phyloP scores from a whole-genome alignment of 2,888 invertebrate species.

The Lasioglossum zephyrum region DNA sequence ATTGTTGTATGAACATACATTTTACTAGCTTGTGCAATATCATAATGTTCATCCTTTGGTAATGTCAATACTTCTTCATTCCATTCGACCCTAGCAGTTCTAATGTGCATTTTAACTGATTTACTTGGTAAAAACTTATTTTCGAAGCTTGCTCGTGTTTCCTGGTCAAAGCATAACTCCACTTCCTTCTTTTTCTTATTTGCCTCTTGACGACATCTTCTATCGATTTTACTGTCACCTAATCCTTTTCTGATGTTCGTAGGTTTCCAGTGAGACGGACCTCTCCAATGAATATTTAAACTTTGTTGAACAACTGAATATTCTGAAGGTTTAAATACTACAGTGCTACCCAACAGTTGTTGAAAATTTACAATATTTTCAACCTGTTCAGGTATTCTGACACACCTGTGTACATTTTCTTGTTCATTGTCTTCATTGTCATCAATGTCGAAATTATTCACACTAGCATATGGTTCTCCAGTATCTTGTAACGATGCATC shows the following conservation, averaged over 20 bases:
- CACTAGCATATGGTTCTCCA: neutral
- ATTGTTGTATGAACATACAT: slow-evolving; percentile 58
- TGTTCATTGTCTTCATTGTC: slow-evolving; percentile 55
- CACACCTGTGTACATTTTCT: slow-evolving; percentile 57
- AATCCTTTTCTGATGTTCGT: slow-evolving; percentile 85
- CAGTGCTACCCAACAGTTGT: slow-evolving; percentile 54
- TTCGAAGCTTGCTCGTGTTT: slow-evolving; percentile 34
- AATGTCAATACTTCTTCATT: slow-evolving; percentile 69
- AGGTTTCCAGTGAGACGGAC: slow-evolving; percentile 93
- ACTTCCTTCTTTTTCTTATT: slow-evolving; percentile 66
- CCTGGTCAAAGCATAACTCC: slow-evolving; percentile 50
- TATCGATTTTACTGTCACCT: slow-evolving; percentile 37
- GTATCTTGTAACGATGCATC: slow-evolving; percentile 72
- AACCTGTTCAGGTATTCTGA: slow-evolving; percentile 5
- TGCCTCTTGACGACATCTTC: slow-evolving; percentile 62
- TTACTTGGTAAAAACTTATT: slow-evolving; percentile 50
- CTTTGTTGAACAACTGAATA: slow-evolving; percentile 75
- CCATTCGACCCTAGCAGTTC: slow-evolving; percentile 72
- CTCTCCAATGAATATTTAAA: slow-evolving; percentile 88
- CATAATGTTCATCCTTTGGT: slow-evolving; percentile 70
- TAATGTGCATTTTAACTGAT: slow-evolving; percentile 56
- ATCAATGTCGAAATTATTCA: slow-evolving; percentile 58
- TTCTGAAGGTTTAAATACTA: slow-evolving; percentile 63
- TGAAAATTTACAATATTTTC: slow-evolving; percentile 74
- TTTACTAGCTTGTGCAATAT: slow-evolving; percentile 49